Conservation (phyloP, 2,888 invertebrate genomes). For the Drepanosiphum platanoidis region DNA sequence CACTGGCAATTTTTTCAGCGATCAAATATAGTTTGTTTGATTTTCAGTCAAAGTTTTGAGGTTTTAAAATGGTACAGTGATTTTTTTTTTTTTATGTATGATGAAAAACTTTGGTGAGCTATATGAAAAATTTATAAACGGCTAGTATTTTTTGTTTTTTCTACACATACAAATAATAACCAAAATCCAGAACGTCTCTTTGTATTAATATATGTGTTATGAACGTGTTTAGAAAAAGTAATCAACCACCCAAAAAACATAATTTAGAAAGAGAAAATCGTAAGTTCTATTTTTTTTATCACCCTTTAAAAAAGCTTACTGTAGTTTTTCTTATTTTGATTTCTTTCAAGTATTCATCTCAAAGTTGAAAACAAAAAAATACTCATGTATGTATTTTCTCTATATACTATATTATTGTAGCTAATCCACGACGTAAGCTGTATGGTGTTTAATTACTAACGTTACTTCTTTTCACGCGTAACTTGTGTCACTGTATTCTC, state of each 20-base stretch:
- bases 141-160: background rate
- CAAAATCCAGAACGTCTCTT: background rate
- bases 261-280: background rate
- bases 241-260: slow-evolving; percentile 8
- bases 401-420: too few relatives aligned
- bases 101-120: background rate
- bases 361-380: too few relatives aligned
- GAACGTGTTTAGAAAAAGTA: background rate
- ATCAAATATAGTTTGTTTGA: background rate
- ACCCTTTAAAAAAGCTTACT: background rate
- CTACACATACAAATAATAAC: background rate
- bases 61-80: background rate
- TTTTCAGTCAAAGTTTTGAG: background rate
- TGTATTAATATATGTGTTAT: background rate
- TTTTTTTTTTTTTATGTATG: background rate
- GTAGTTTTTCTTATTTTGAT: background rate
- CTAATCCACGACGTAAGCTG: too few relatives aligned
- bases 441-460: too few relatives aligned
- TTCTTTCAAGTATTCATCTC: background rate
- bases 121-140: background rate
- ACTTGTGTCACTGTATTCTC: too few relatives aligned
- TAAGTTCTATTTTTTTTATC: background rate
- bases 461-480: too few relatives aligned
- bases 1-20: background rate
- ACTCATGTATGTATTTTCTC: too few relatives aligned